phyloP scores from a whole-genome alignment of 2,113 vertebrate species.

The sheep (Ovis aries) region DNA sequence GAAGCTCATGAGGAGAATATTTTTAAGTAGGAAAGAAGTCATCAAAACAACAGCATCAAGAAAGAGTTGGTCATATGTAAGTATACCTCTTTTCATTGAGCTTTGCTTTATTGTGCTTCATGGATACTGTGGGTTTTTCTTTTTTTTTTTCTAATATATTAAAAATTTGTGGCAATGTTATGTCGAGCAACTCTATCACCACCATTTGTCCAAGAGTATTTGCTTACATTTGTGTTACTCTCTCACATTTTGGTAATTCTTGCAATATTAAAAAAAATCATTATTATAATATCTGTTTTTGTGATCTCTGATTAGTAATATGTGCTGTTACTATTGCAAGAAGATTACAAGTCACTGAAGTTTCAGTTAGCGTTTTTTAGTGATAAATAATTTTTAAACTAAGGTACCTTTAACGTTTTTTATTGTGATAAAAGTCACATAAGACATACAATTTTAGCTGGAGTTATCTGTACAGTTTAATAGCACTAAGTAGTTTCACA shows the following conservation, averaged over 20 bases:
- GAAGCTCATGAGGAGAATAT: neutral
- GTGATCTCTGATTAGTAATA: neutral
- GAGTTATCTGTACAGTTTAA: neutral
- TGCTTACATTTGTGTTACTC: neutral
- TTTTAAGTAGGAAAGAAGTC: neutral
- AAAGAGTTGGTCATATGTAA: neutral
- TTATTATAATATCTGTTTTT: neutral
- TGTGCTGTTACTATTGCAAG: neutral
- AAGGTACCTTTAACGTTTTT: neutral
- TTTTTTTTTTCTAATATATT: neutral
- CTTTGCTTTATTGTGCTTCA: neutral
- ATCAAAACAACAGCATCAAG: neutral
- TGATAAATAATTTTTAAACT: neutral
- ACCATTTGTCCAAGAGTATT: neutral
- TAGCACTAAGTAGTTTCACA: neutral
- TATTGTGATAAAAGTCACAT: neutral
- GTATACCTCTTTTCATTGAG: neutral
- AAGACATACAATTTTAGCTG: neutral
- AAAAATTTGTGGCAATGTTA: neutral
- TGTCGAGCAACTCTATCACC: neutral
- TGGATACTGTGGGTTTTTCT: neutral
- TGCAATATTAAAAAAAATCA: neutral
- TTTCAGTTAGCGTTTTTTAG: neutral
- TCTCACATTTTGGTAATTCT: neutral
- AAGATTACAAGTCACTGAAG: neutral